Base-by-base conservation (phyloP, 2,797 vertebrate genomes). In the Fratercula arctica region DNA sequence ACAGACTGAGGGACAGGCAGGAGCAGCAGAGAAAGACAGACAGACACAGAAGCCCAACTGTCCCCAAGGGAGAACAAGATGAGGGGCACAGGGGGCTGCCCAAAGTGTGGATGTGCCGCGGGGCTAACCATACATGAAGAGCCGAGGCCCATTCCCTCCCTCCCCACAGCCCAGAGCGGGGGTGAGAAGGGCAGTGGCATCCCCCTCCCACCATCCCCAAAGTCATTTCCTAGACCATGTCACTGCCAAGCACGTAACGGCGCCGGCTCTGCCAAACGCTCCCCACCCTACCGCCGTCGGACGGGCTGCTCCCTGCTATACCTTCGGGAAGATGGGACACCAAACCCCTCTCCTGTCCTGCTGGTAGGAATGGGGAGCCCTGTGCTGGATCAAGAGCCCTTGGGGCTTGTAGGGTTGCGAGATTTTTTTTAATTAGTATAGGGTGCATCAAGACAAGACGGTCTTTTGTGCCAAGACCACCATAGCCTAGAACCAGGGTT, bases 101-200 rank as follows among this genome's bases (percentile, higher is more conserved):
- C 53, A 35, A 37, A 48, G 13, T 0, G 0, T 9, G 11, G 41
- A 17, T 7, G 45, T 33, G 50, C 33, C 48, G 15, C 1, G 7
- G n/a, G 53, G 60, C 59, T 80, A 74, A 43, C 7, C 61, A 41
- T 4, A 63, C 48, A 14, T n/a, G 3, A 17, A 46, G 37, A 72
- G 25, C 48, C 1, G 1, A 75, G n/a, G 10, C 51, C 61, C 16
- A 3, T 19, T 17, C 48, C 57, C 50, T 72, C 39, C 51, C 33
- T 54, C 39, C 28, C 74, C 1, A 0, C 57, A 85, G 85, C 45
- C 72, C 70, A 74, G 64, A 8, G 4, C 1, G 0, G 11, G n/a
- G n/a, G 9, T 51, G 54, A 77, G 85, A 68, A 85, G 48, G 53
- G 83, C 64, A 77, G 85, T 57, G 76, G 33, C 0, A 0, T 26